Percentiles rank a stretch among this genome's conserved stretches.
phyloP scores from a whole-genome alignment of 2,113 vertebrate species.

The Datnioides undecimradiatus region DNA sequence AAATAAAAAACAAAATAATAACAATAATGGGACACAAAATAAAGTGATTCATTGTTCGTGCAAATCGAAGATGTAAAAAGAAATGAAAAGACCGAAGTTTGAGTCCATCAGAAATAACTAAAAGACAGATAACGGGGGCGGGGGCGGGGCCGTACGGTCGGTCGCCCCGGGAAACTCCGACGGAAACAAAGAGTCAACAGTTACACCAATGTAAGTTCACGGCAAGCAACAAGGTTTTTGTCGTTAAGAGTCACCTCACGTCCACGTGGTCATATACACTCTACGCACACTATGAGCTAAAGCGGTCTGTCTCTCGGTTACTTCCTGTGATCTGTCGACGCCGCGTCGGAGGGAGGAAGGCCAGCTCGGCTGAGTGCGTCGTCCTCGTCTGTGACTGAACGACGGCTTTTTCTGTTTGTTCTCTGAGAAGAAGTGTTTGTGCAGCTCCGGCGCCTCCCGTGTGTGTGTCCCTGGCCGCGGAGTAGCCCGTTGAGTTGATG shows the following conservation, averaged over 20 bases:
- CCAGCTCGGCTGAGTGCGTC: constrained; percentile 71
- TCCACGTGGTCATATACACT: constrained; percentile 89
- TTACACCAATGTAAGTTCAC: constrained; percentile 93
- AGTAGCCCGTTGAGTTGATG: constrained; percentile 62
- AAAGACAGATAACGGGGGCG: constrained; percentile 90
- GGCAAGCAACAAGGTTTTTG: constrained; percentile 88
- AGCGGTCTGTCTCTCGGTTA: constrained; percentile 90
- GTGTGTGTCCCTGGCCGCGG: constrained; percentile 68
- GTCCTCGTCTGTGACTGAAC: constrained; percentile 36
- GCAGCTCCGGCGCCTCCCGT: constrained; percentile 51
- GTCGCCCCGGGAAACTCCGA: constrained; percentile 67
- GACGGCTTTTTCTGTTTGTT: constrained; percentile 32
- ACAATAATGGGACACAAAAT: constrained; percentile 81
- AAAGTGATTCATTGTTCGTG: constrained; percentile 88
- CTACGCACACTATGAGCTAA: constrained; percentile 84
- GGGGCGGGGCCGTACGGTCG: constrained; percentile 61
- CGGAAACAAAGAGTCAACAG: constrained; percentile 86
- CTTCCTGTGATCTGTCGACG: constrained; percentile 81
- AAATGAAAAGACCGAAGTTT: constrained; percentile 60
- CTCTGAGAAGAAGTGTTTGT: constrained; percentile 64
- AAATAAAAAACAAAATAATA: constrained; percentile 79
- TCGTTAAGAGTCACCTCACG: constrained; percentile 83
- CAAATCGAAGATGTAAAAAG: constrained; percentile 87
- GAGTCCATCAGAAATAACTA: constrained; percentile 88
- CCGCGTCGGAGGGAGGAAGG: constrained; percentile 60